Percentiles rank a stretch among this genome's conserved stretches.
Conservation (phyloP, 2,113 vertebrate genomes). For the Callopanchax toddi region DNA sequence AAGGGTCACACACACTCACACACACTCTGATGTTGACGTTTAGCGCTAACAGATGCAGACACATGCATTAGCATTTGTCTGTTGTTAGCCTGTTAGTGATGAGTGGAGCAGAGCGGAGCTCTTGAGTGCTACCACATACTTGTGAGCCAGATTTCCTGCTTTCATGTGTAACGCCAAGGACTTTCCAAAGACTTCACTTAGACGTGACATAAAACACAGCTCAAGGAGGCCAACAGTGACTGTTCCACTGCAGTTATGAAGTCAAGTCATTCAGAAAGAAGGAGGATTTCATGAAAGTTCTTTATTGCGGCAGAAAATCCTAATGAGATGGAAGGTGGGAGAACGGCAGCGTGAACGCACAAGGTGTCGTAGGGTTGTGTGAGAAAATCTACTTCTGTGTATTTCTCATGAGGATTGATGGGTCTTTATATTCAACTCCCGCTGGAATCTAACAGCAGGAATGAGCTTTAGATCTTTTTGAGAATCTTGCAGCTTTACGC, state of each 20-base stretch:
- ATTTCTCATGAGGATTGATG: constrained; percentile 30
- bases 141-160: constrained; percentile 20
- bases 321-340: background rate
- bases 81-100: constrained; percentile 40
- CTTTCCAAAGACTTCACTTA: constrained; percentile 41
- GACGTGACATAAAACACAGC: constrained; percentile 8
- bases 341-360: background rate
- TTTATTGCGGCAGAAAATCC: background rate
- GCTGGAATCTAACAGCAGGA: constrained; percentile 19
- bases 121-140: constrained; percentile 29
- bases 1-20: constrained; percentile 12
- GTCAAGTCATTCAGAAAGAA: background rate
- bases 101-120: constrained; percentile 31
- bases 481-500: constrained; percentile 19
- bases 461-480: constrained; percentile 27
- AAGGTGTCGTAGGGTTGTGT: background rate
- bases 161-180: constrained; percentile 35
- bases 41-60: constrained; percentile 33
- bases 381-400: constrained; percentile 10
- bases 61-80: constrained; percentile 56
- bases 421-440: constrained; percentile 31
- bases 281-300: background rate
- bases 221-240: constrained; percentile 6
- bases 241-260: background rate
- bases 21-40: constrained; percentile 6